phyloP scores from a whole-genome alignment of 2,888 invertebrate species.

The Listrodromus nycthemerus region DNA sequence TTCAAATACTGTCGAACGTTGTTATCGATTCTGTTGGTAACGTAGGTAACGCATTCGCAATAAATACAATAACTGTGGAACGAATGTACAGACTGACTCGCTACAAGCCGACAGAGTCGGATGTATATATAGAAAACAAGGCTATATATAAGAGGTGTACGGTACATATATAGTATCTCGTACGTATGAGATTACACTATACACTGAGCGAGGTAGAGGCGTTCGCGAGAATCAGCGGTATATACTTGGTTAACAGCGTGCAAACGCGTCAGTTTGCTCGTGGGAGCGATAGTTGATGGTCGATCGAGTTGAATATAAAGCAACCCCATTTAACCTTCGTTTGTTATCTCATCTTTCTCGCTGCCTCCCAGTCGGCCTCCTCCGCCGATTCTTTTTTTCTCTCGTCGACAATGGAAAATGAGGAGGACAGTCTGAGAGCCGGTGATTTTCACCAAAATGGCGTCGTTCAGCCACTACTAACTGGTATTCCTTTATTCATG shows the following conservation, averaged over 20 bases:
- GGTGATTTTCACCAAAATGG: constrained; percentile 89
- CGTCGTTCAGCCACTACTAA: constrained; percentile 95
- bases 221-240: constrained; percentile 6
- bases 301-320: constrained; percentile 3
- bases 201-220: constrained; percentile 4
- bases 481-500: constrained; percentile 87
- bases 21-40: constrained; percentile 54
- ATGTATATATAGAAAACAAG: neutral
- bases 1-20: constrained; percentile 11
- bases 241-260: constrained; percentile 50
- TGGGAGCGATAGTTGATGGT: constrained; percentile 57
- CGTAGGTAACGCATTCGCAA: constrained; percentile 50
- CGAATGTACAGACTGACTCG: neutral
- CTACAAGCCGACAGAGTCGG: neutral
- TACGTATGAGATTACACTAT: constrained; percentile 9
- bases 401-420: constrained; percentile 58
- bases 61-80: constrained; percentile 37
- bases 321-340: constrained; percentile 27
- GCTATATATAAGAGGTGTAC: neutral
- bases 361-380: neutral
- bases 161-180: neutral
- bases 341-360: constrained; percentile 28
- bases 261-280: constrained; percentile 65
- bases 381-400: constrained; percentile 23
- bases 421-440: constrained; percentile 69